Evolutionary conservation across 2,113 vertebrate genomes (phyloP).

Genomic region (Neoarius graeffei): DNA sequence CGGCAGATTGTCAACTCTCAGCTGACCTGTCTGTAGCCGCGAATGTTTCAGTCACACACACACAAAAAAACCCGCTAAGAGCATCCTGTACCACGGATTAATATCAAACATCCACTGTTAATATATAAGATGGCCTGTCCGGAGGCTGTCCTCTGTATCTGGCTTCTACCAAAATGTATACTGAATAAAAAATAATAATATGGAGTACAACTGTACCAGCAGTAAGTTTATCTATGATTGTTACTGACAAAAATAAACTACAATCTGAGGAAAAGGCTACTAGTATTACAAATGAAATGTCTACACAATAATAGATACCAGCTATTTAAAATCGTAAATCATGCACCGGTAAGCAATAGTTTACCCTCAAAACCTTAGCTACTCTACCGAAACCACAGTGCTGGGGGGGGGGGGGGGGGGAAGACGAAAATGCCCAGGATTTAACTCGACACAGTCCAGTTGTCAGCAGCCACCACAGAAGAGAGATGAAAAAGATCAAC

Average conservation of each 20-base stretch:
- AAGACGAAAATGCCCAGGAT: slow-evolving; percentile 75
- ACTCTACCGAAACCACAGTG: slow-evolving; percentile 82
- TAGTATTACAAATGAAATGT: slow-evolving; percentile 87
- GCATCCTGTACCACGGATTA: slow-evolving; percentile 75
- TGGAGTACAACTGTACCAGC: slow-evolving; percentile 98
- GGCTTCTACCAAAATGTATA: slow-evolving; percentile 77
- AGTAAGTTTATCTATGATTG: slow-evolving; percentile 92
- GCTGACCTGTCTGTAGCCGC: slow-evolving; percentile 62
- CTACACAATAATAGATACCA: slow-evolving; percentile 98
- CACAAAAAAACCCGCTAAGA: slow-evolving; percentile 56
- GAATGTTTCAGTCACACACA: slow-evolving; percentile 59
- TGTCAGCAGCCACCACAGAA: slow-evolving; percentile 74
- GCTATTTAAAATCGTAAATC: slow-evolving; percentile 79
- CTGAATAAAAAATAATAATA: slow-evolving; percentile 79
- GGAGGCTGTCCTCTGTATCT: slow-evolving; percentile 76
- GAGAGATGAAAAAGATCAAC: slow-evolving; percentile 70
- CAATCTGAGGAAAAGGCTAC: slow-evolving; percentile 82
- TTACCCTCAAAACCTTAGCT: slow-evolving; percentile 79
- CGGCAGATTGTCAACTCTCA: slow-evolving; percentile 59
- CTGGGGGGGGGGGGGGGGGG: slow-evolving; percentile 55
- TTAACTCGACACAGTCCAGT: slow-evolving; percentile 71
- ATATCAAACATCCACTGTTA: slow-evolving; percentile 60
- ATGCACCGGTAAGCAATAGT: slow-evolving; percentile 84
- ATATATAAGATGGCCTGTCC: slow-evolving; percentile 76
- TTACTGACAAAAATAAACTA: slow-evolving; percentile 86